Percentiles rank a stretch among this genome's conserved stretches.
Evolutionary conservation across 2,797 vertebrate species (phyloP).

Genomic region (Nannoperca obscura): DNA sequence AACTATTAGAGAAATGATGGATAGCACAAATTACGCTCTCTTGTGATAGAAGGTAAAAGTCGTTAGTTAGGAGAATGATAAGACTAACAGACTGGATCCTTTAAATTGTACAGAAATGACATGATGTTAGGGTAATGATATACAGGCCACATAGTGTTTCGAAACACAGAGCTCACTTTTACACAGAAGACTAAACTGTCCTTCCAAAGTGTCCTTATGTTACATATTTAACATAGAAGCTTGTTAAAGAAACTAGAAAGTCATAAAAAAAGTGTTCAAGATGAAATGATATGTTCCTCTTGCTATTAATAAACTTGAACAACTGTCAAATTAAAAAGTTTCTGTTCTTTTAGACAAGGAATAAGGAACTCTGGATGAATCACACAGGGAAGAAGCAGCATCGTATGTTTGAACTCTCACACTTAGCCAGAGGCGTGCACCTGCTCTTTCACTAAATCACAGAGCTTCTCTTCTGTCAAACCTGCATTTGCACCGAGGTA

Average conservation of each 20-base stretch:
- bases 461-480: slow-evolving; percentile 27
- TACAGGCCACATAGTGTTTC: not conserved
- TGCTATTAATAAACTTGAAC: slow-evolving; percentile 27
- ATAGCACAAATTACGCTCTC: not conserved
- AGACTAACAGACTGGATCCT: not conserved
- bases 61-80: not conserved
- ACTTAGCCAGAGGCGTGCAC: slow-evolving; percentile 31
- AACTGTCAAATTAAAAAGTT: slow-evolving; percentile 38
- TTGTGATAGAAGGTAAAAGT: slow-evolving; percentile 1
- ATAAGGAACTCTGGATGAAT: slow-evolving; percentile 19
- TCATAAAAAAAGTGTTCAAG: not conserved
- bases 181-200: not conserved
- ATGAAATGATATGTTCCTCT: not conserved
- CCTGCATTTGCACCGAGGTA: not conserved
- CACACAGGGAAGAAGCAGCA: not conserved
- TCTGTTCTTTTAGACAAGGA: not conserved
- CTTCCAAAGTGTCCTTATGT: not conserved
- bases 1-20: slow-evolving; percentile 19
- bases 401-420: slow-evolving; percentile 26
- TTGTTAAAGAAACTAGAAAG: not conserved
- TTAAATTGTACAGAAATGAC: not conserved
- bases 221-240: not conserved
- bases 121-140: not conserved
- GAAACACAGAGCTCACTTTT: not conserved
- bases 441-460: slow-evolving; percentile 18